Base-by-base conservation (phyloP, 2,797 vertebrate genomes). In the Pygocentrus nattereri region DNA sequence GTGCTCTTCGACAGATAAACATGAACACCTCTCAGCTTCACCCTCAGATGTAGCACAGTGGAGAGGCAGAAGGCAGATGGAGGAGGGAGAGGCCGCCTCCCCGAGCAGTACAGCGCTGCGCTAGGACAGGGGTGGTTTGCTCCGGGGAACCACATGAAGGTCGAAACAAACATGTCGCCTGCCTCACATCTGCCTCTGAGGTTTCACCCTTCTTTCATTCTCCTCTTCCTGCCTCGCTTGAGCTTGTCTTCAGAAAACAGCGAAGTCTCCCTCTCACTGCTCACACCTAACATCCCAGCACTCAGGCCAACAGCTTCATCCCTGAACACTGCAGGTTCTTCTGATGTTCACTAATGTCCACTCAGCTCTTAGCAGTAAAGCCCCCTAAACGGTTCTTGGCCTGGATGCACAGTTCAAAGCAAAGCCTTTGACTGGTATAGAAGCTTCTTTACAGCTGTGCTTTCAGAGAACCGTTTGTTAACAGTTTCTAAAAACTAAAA, bases 121-220 rank as follows among this genome's bases (percentile, higher is more conserved):
- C 25, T 74, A 87, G 70, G 80, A 82, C 84, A 76, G 56, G 67
- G 72, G 82, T 83, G 87, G 87, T 87, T 87, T 84, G 72, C 78
- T 82, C 59, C 78, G 79, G 49, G 3, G 81, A 92, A 94, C 94
- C 94, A 95, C 94, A 95, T 95, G 91, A 95, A 95, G 93, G 93
- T 90, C 89, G 82, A 92, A 93, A 92, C 91, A 92, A 93, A 93
- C 92, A 93, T 92, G 87, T 91, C 81, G 54, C 78, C 83, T 90
- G 87, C 87, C 87, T 94, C 91, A 95, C 92, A 94, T 93, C 93
- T 94, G 88, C 91, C 87, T 91, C 93, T 95, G 94, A 95, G 93
- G 93, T 95, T 95, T 93, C 80, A 80, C 68, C 70, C 78, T 61
- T 83, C 81, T 89, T 85, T 85, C 80, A 86, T 84, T 84, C 38